A percentile compares a stretch with the other conserved stretches of the same genome.
phyloP scores from a whole-genome alignment of 2,888 invertebrate genomes.

The Cremastinae sp. region DNA sequence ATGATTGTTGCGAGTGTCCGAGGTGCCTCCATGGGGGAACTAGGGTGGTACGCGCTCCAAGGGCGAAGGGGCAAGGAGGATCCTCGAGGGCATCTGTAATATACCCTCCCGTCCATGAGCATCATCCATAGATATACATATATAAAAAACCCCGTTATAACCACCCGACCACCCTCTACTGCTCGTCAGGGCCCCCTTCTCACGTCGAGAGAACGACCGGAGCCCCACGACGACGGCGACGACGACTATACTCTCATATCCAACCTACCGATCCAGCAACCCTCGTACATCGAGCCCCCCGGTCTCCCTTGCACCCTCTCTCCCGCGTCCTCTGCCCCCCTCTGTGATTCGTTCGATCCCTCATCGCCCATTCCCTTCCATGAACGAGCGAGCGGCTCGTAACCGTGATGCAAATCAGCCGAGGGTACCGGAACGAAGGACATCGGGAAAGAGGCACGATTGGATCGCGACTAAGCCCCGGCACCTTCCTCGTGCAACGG shows the following conservation, averaged over 20 bases:
- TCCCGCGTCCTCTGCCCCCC: conserved; percentile 47
- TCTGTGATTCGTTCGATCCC: conserved; percentile 30
- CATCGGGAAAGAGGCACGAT: conserved; percentile 60
- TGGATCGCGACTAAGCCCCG: conserved; percentile 54
- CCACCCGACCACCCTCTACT: conserved; percentile 46
- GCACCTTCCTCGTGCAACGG: conserved; percentile 21
- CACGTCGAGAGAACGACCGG: conserved; percentile 43
- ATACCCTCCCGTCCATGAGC: conserved; percentile 57
- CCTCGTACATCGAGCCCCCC: conserved; percentile 52
- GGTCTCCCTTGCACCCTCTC: conserved; percentile 49
- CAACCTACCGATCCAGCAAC: conserved; percentile 45
- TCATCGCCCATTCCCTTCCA: conserved; percentile 58
- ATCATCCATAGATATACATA: conserved; percentile 8
- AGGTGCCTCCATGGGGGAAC: conserved; percentile 70
- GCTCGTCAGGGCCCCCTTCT: conserved; percentile 52
- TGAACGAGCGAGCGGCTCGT: conserved; percentile 73
- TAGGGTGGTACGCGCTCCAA: conserved; percentile 27
- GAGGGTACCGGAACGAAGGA: conserved; percentile 57
- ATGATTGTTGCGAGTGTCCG: conserved; percentile 80
- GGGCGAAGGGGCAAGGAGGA: conserved; percentile 32
- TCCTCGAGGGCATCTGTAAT: conserved; percentile 56
- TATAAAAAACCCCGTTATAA: conserved; percentile 46
- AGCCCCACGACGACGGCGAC: conserved; percentile 18
- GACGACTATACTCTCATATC: conserved; percentile 21
- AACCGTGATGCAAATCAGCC: conserved; percentile 77